Evolutionary conservation across 2,797 vertebrate species (phyloP).

Genomic region (Leuciscus waleckii): DNA sequence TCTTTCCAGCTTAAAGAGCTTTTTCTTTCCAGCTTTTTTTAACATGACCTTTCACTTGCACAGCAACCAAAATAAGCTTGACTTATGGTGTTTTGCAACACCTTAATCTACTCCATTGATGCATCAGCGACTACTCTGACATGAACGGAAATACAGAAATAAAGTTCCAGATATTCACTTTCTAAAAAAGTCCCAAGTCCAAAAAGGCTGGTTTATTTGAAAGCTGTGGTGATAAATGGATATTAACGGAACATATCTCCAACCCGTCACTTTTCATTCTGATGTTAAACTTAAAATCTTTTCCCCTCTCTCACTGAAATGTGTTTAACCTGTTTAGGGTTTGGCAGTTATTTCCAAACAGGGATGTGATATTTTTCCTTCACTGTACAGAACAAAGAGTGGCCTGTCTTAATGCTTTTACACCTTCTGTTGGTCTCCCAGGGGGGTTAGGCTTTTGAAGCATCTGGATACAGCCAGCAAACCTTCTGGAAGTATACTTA

Average conservation of each 20-base stretch:
- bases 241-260: slow-evolving; percentile 61
- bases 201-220: slow-evolving; percentile 57
- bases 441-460: slow-evolving; percentile 68
- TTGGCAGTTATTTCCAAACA: slow-evolving; percentile 63
- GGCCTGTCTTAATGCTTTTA: slow-evolving; percentile 78
- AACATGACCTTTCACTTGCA: background rate
- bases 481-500: background rate
- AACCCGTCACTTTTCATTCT: slow-evolving; percentile 67
- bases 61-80: background rate
- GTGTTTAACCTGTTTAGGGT: slow-evolving; percentile 72
- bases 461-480: slow-evolving; percentile 20
- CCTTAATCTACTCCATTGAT: background rate
- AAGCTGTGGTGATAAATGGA: slow-evolving; percentile 52
- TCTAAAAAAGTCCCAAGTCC: background rate
- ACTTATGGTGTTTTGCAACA: background rate
- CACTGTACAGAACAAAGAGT: slow-evolving; percentile 73
- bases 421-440: slow-evolving; percentile 71
- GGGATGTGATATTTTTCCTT: slow-evolving; percentile 70
- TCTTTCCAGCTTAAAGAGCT: background rate
- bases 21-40: background rate
- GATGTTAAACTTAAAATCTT: slow-evolving; percentile 66
- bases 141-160: background rate
- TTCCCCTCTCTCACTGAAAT: slow-evolving; percentile 47
- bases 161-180: background rate
- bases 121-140: background rate